Conservation (phyloP, 1,140 invertebrate genomes). For the Lutraria rhynchaena region DNA sequence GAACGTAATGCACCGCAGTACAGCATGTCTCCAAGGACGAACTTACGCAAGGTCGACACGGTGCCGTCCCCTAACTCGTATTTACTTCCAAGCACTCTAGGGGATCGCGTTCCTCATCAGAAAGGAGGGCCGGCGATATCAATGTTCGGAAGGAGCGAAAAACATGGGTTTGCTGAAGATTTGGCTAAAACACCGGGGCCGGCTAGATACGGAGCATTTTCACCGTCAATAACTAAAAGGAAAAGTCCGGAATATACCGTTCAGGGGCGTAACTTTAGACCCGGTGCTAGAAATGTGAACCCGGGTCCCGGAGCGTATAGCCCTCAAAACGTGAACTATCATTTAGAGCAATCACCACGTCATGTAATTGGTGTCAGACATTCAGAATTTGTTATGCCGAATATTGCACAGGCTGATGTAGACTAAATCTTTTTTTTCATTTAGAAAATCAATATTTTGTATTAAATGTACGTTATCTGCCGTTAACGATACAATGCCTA, state of each 20-base stretch:
- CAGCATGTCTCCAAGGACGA: constrained; percentile 32
- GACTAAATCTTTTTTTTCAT: background rate
- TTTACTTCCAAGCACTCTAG: constrained; percentile 39
- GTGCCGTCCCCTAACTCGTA: constrained; percentile 40
- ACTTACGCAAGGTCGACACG: constrained; percentile 16
- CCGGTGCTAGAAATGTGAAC: background rate
- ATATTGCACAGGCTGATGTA: constrained; percentile 12
- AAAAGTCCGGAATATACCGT: constrained; percentile 45
- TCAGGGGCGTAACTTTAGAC: constrained; percentile 17
- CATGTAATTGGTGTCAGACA: constrained; percentile 48
- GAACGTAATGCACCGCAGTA: constrained; percentile 41
- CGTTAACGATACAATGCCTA: too few species aligned
- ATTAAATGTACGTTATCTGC: too few species aligned
- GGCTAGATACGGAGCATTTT: constrained; percentile 22
- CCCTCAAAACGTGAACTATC: constrained; percentile 43
- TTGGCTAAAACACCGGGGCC: constrained; percentile 51
- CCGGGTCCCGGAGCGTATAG: constrained; percentile 54
- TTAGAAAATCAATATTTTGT: too few species aligned
- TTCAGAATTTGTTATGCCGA: constrained; percentile 53
- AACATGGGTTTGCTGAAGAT: constrained; percentile 50
- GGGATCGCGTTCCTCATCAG: constrained; percentile 27
- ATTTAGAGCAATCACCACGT: constrained; percentile 42
- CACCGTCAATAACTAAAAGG: constrained; percentile 17
- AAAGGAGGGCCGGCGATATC: constrained; percentile 16
- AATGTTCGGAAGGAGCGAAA: constrained; percentile 3